Percentiles rank a stretch among this genome's conserved stretches.
These are phyloP conservation scores for Cantharis lateralis DNA, from an alignment of 2,888 invertebrate genomes.

Conservation along the genomic window DNA sequence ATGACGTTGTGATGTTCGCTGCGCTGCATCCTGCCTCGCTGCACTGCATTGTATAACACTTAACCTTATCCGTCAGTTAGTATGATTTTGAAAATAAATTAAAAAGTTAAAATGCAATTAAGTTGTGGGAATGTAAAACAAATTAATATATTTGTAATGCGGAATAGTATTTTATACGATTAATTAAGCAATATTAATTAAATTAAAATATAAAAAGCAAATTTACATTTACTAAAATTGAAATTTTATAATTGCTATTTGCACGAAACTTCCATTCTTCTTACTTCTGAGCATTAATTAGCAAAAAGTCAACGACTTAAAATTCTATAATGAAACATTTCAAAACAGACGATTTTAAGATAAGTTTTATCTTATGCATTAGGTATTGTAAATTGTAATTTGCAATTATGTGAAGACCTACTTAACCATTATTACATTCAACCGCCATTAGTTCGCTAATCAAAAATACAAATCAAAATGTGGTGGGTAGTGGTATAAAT, in stretches of 20 bases:
- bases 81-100: background rate
- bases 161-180: background rate
- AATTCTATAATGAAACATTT: background rate
- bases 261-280: background rate
- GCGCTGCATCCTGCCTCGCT: too few species aligned
- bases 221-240: background rate
- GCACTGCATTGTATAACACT: too few species aligned
- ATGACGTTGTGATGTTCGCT: too few species aligned
- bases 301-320: slow-evolving; percentile 3
- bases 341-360: background rate
- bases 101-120: background rate
- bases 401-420: background rate
- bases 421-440: background rate
- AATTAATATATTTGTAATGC: background rate
- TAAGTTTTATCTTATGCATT: background rate
- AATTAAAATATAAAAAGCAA: background rate
- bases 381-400: background rate
- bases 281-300: background rate
- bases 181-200: background rate
- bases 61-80: background rate
- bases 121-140: background rate
- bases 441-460: background rate
- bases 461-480: background rate
- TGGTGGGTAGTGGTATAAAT: slow-evolving; percentile 17
- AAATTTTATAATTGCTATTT: background rate